These are phyloP conservation scores for Lepilemur ruficaudatus DNA, from an alignment of 2,797 vertebrate species.

Conservation along the genomic window DNA sequence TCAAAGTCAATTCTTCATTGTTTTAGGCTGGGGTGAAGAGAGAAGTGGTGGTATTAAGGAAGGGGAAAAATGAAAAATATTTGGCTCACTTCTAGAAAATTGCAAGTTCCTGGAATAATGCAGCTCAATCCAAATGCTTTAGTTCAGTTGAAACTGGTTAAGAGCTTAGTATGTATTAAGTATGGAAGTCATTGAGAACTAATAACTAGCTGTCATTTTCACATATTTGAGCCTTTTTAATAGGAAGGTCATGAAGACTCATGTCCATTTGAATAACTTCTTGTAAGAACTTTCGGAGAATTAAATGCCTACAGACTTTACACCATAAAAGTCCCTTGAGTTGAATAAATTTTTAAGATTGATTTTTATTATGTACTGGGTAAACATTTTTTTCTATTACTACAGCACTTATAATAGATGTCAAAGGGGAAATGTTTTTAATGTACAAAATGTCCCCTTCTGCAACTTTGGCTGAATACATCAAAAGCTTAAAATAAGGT, in stretches of 20 bases:
- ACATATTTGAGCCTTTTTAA: conserved; percentile 38
- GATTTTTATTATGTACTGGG: conserved; percentile 38
- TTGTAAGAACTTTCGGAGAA: conserved; percentile 10
- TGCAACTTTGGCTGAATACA: conserved; percentile 10
- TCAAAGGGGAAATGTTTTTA: conserved; percentile 50
- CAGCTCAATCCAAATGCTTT: not conserved
- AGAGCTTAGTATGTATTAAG: not conserved
- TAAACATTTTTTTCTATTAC: conserved; percentile 39
- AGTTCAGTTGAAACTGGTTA: not conserved
- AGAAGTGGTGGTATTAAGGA: not conserved
- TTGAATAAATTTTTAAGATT: conserved; percentile 10
- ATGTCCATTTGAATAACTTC: not conserved
- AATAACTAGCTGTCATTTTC: conserved; percentile 5
- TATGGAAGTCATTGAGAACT: not conserved
- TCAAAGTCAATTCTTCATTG: conserved; percentile 16
- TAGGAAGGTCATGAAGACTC: not conserved
- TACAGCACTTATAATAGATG: conserved; percentile 1
- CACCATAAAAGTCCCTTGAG: not conserved
- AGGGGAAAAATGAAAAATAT: not conserved
- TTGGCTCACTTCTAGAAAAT: not conserved
- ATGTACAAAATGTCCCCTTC: conserved; percentile 17
- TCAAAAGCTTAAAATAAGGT: conserved; percentile 43
- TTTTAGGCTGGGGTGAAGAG: not conserved
- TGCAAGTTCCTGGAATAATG: not conserved
- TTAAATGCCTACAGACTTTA: conserved; percentile 13